These are phyloP conservation scores for Panthera uncia DNA, from an alignment of 2,113 vertebrate species.

Conservation along the genomic window DNA sequence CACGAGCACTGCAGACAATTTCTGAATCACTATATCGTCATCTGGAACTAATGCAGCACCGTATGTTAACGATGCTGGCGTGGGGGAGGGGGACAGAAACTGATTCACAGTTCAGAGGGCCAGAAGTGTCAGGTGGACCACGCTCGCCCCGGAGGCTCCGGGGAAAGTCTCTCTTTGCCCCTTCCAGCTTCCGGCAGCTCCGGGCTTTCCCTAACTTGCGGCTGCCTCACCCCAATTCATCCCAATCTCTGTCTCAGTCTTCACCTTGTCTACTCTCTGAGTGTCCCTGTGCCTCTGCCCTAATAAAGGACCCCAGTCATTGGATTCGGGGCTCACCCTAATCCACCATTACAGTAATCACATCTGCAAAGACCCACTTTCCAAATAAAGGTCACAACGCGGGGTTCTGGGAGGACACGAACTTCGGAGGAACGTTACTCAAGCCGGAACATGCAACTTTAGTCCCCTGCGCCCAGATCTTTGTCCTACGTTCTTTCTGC, in stretches of 20 bases:
- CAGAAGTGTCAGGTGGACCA: background rate
- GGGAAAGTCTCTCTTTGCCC: background rate
- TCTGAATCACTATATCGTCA: background rate
- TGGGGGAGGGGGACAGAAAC: too few species aligned
- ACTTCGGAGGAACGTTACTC: background rate
- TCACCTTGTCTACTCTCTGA: background rate
- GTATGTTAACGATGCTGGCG: too few species aligned
- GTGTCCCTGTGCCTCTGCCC: background rate
- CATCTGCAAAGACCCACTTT: background rate
- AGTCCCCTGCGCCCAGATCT: background rate
- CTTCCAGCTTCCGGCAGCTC: background rate
- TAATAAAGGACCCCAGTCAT: background rate
- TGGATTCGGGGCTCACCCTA: background rate
- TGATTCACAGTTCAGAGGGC: rapidly evolving
- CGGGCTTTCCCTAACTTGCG: background rate
- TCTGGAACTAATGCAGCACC: background rate
- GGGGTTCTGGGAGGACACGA: background rate
- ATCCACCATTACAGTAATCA: background rate
- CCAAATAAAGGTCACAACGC: background rate
- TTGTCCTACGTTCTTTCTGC: background rate
- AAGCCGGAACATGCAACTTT: too few species aligned
- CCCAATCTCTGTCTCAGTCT: background rate
- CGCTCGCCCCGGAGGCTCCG: background rate
- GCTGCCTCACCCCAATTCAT: background rate
- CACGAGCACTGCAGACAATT: background rate